Evolutionary conservation across 64 coral and sea anemone species (phyloP), one percentile per base, ranked within the genome.

Genomic region (Montipora capricornis): DNA sequence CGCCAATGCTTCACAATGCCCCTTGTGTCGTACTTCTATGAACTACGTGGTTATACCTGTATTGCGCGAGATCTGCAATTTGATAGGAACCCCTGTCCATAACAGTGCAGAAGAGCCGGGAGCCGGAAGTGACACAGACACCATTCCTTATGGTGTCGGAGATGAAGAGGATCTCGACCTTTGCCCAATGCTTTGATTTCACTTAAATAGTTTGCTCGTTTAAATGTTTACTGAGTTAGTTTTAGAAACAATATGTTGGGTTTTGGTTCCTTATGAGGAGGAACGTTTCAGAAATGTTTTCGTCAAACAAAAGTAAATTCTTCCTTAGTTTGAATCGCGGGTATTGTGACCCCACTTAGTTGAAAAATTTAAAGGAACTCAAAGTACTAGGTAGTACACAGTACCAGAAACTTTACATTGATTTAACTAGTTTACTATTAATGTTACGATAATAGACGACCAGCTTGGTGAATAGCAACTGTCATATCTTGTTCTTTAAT

Each of bases 31-130:
- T 76, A 78, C 81, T 37, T 76, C 80, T 66, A 64, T 49, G 59
- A 19, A 85, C 47, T 92, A 92, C 82, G 64, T 74, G 61, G 55
- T 92, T 74, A 77, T 92, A 68, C 90, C 90, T n/a, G 83, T 92
- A 76, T 66, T 86, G 70, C 78, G 73, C 61, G 15, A 77, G 44
- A 57, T 86, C 75, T 80, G 80, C 8, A 55, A 59, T 22, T 68
- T 92, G 44, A 68, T 92, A 47, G 68, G 74, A 76, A 68, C 60
- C 68, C 68, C 81, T 26, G 37, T 92, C 61, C 80, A 81, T 55
- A 66, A 70, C 70, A 88, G 68, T 20, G 46, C 14, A 55, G 85
- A 88, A 20, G 57, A 88, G 44, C 26, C 47, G 55, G 85, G 49
- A 20, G 85, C 70, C 70, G 2, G 70, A 74, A 74, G 70, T 74